Evolutionary conservation across 2,113 vertebrate species (phyloP), one percentile per base, ranked within the genome.

Genomic region (Puntigrus tetrazona): DNA sequence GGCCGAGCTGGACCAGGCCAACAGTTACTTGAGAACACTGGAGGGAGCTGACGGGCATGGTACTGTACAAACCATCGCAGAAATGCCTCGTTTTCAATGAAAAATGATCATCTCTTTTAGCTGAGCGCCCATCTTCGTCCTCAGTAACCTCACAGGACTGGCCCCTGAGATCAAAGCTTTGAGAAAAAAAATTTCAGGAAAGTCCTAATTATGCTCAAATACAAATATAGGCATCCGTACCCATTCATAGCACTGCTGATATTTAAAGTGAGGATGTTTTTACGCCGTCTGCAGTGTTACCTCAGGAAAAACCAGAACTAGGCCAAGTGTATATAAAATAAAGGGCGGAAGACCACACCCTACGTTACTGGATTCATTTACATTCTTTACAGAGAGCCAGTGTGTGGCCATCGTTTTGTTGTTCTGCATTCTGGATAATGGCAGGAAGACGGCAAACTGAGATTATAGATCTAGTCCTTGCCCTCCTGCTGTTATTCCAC

Each of bases 11-110:
- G 92, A 96, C 14, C 93, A 94, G 90, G 93, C 93, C 80, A 94
- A 90, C 88, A 89, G 87, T 73, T 91, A 91, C 4, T 84, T 96
- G 31, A 95, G 93, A 86, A 88, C 91, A 43, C 88, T 95, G 86
- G 91, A 95, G 81, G 93, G 92, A 73, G 93, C 92, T 2, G 95
- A 95, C 55, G 89, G 93, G 81, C 95, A 93, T 7, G 95, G 96
- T 97, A 57, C 52, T 57, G 20, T n/a, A 93, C 93, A 83, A 8
- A 57, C 72, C 59, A 31, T 27, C 67, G 65, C 22, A 78, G 27
- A 82, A 34, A 72, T 72, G 6, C 5, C 59, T 67, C 5, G 0
- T 72, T 41, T 72, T n/a, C 41, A 72, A 67, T 20, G 5, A 25
- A 31, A 29, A 76, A 52, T 36, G 2, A 57, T n/a, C 10, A 7